phyloP scores from a whole-genome alignment of 1,140 invertebrate genomes.

The Neotoxoptera formosana region DNA sequence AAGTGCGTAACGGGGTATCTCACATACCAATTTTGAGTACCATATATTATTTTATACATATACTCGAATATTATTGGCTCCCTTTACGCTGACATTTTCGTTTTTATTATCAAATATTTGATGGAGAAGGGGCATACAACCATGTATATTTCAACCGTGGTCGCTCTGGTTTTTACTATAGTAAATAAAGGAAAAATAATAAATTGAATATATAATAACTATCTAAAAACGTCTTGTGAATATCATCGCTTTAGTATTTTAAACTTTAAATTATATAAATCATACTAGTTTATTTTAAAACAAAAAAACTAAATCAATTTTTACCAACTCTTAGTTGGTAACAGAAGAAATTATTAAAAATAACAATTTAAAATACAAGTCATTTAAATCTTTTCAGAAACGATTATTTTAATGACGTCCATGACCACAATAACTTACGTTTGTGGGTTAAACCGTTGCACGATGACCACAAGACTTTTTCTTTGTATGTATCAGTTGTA shows the following conservation, averaged over 20 bases:
- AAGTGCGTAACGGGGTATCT: no score
- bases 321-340: not conserved
- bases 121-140: no score
- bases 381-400: not conserved
- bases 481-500: not conserved
- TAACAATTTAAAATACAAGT: not conserved
- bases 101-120: no score
- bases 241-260: not conserved
- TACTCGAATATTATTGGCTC: no score
- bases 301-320: not conserved
- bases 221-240: not conserved
- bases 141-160: no score
- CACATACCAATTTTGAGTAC: no score
- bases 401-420: not conserved
- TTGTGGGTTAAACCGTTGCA: not conserved
- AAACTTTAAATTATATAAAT: not conserved
- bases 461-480: not conserved
- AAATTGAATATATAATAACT: not conserved
- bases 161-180: no score
- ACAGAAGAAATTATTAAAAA: not conserved
- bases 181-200: not conserved
- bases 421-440: not conserved
- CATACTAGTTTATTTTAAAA: not conserved
- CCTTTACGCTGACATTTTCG: no score
- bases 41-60: no score